Base-by-base conservation (phyloP, 2,888 invertebrate species). In the Galerucella calmariensis region DNA sequence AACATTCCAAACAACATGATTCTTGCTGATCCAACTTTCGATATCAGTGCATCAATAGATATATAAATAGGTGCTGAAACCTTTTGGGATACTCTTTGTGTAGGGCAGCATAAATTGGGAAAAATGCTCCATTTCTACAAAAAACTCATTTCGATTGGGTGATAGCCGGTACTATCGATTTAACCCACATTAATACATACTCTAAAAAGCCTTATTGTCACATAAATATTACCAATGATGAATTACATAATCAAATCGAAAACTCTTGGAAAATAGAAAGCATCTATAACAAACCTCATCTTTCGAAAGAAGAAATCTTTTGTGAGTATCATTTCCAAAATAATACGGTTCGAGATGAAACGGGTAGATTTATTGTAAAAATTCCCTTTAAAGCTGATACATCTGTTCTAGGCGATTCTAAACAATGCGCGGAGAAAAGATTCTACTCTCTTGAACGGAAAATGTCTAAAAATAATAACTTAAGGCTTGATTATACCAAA, bases 261-360 rank as follows among this genome's bases (percentile, higher is more conserved):
- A 20, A 20, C 20, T 20, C 1, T 20, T 20, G 20, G 20, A 20
- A 11, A 74, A 11, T 14, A 65, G 24, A 27, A 20, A 20, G 20
- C 20, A 20, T 20, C 20, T 20, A 20, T 20, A 20, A 20, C 20
- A 20, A 20, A 20, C 20, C 20, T 20, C 20, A 66, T 12, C 74
- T 75, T 62, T 74, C 56, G 65, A 51, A 27, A 56, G 75, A 59
- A 61, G 72, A 75, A 12, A 44, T 2, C 16, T 6, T 48, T 4
- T 67, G 62, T 51, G 67, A 75, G 46, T 2, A 59, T 53, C 44
- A 68, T 56, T 73, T 58, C 35, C n/a, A 61, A 48, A 63, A 74
- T 27, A 24, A 58, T 11, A 44, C 46, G 8, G 75, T 71, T 16
- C 1, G 72, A 63, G 63, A 56, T 20, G 20, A 20, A 20, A 20